Percentiles rank a stretch among this genome's conserved stretches.
Evolutionary conservation across 92 coral and sea anemone species (phyloP).

Genomic region (Zoanthus solanderi): DNA sequence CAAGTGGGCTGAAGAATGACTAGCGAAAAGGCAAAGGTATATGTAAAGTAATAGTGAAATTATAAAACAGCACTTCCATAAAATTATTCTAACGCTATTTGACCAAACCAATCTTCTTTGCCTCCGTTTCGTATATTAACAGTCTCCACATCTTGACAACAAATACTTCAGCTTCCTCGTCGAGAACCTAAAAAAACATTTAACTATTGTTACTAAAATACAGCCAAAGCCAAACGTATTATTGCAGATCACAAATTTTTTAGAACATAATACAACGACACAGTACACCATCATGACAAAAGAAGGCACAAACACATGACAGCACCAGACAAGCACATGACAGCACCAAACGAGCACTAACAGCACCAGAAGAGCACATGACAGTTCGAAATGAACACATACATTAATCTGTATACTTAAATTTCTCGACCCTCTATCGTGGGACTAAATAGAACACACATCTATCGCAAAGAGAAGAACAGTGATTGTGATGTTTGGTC

Average conservation of each 20-base stretch:
- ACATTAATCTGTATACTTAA: no score
- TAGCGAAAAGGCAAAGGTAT: neutral
- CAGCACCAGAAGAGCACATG: no score
- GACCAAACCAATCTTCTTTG: constrained; percentile 99
- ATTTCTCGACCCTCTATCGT: no score
- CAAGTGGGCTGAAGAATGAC: neutral
- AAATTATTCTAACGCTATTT: constrained; percentile 66
- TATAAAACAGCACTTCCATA: neutral
- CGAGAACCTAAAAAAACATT: constrained; percentile 78
- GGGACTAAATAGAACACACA: no score
- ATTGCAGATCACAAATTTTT: neutral
- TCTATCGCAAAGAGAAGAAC: no score
- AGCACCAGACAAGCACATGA: no score
- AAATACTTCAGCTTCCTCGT: constrained; percentile 99
- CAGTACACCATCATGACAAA: neutral
- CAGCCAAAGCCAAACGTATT: neutral
- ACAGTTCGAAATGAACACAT: no score
- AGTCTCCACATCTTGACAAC: constrained; percentile 99
- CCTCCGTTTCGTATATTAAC: constrained; percentile 99
- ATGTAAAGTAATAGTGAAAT: neutral
- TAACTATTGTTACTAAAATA: neutral
- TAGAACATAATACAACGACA: neutral
- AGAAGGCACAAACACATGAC: no score
- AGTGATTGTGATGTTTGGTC: no score
- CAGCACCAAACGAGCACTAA: no score